Conservation (phyloP, 2,113 vertebrate genomes). For the Tapirus terrestris region DNA sequence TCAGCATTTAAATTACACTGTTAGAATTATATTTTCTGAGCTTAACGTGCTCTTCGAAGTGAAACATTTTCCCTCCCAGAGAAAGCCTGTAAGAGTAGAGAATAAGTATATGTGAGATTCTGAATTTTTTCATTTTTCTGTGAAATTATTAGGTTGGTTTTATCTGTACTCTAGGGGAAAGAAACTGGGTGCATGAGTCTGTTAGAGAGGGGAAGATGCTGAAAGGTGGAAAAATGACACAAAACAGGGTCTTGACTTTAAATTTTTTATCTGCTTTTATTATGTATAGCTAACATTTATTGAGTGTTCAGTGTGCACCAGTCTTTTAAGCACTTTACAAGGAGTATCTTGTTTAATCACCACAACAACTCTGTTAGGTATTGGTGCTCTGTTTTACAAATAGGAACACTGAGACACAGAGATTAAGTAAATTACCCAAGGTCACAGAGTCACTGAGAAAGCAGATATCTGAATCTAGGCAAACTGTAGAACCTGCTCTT, state of each 20-base stretch:
- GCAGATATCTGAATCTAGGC: background rate
- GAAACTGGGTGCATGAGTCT: background rate
- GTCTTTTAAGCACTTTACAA: background rate
- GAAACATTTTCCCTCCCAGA: background rate
- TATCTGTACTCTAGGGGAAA: background rate
- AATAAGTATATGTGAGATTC: background rate
- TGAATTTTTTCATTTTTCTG: background rate
- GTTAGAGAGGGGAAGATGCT: background rate
- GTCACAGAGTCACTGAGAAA: background rate
- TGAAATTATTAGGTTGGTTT: conserved; percentile 3
- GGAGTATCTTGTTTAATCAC: background rate
- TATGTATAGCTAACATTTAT: background rate
- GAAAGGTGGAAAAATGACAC: background rate
- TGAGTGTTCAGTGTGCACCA: background rate
- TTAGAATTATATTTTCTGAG: background rate
- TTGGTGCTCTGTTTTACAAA: background rate
- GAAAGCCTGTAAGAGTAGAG: background rate
- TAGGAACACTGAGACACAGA: background rate
- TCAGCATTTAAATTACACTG: background rate
- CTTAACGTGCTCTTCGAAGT: background rate
- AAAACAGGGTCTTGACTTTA: background rate
- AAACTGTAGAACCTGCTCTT: background rate
- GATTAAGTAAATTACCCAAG: background rate
- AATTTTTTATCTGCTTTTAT: background rate
- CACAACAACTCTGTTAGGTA: background rate